Evolutionary conservation across 2,113 vertebrate species (phyloP).

Genomic region (Ammodytes dubius): DNA sequence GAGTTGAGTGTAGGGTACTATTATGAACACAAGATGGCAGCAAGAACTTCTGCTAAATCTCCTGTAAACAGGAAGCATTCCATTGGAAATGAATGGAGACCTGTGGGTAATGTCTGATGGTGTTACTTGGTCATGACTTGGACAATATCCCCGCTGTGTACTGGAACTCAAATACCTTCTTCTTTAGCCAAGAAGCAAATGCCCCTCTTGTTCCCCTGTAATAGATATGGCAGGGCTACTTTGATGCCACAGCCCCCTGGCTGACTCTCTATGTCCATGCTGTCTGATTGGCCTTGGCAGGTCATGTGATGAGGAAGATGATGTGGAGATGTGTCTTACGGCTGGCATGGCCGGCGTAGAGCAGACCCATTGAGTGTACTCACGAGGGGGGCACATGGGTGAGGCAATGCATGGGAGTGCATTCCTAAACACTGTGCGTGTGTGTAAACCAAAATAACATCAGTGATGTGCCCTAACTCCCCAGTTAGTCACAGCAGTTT

Average conservation of each 20-base stretch:
- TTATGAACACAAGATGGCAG: constrained; percentile 28
- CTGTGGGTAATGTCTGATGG: neutral
- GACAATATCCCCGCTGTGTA: neutral
- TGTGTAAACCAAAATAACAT: constrained; percentile 51
- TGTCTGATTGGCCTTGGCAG: constrained; percentile 88
- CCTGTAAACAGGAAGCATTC: neutral
- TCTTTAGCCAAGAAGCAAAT: neutral
- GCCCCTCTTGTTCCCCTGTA: neutral
- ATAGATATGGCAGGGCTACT: constrained; percentile 12
- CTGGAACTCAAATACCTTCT: neutral
- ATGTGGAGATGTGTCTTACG: constrained; percentile 88
- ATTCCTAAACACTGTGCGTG: constrained; percentile 36
- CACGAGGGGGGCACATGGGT: constrained; percentile 82
- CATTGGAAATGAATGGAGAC: neutral
- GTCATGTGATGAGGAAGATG: constrained; percentile 92
- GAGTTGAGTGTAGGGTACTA: neutral
- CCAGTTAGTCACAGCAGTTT: constrained; percentile 11
- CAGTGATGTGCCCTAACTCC: constrained; percentile 1
- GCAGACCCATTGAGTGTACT: constrained; percentile 88
- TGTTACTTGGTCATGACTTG: neutral
- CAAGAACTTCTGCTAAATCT: neutral
- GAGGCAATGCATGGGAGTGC: constrained; percentile 83
- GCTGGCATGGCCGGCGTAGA: constrained; percentile 91
- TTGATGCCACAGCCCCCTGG: neutral
- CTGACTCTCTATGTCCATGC: constrained; percentile 50